These are phyloP conservation scores for Capitella teleta DNA, from an alignment of 1,140 invertebrate genomes.

Conservation along the genomic window DNA sequence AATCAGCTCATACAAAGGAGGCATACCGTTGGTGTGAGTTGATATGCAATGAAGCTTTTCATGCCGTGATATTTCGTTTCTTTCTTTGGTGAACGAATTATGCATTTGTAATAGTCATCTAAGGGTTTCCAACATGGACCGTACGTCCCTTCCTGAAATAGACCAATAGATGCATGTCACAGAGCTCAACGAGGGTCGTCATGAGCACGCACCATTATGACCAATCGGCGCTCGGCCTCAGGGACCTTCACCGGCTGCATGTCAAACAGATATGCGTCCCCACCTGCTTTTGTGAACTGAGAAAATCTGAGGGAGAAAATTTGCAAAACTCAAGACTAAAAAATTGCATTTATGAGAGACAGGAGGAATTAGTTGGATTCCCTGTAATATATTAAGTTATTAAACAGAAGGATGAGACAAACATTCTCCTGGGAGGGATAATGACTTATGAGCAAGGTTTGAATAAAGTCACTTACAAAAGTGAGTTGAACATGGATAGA, in stretches of 20 bases:
- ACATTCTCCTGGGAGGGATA: no score
- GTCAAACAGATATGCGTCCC: conserved; percentile 82
- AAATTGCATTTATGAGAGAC: no score
- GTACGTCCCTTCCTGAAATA: conserved; percentile 48
- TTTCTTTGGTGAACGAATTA: conserved; percentile 88
- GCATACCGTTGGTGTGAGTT: conserved; percentile 76
- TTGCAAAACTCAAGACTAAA: no score
- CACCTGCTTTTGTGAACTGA: conserved; percentile 78
- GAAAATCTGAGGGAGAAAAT: conserved; percentile 74
- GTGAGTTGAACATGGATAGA: no score
- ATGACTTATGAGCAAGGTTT: no score
- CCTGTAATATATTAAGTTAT: no score
- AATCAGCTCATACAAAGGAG: no score
- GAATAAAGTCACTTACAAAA: no score
- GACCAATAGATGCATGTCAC: background rate
- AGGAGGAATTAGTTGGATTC: no score
- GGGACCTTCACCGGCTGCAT: conserved; percentile 58
- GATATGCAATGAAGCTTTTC: conserved; percentile 94
- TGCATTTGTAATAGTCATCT: conserved; percentile 62
- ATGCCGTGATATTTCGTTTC: conserved; percentile 91
- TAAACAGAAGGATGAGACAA: no score
- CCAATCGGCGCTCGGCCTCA: conserved; percentile 64
- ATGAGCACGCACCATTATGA: conserved; percentile 44
- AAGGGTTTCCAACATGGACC: conserved; percentile 60
- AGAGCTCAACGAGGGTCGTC: background rate